Conservation (phyloP, 2,888 invertebrate species). For the Brenthis ino region DNA sequence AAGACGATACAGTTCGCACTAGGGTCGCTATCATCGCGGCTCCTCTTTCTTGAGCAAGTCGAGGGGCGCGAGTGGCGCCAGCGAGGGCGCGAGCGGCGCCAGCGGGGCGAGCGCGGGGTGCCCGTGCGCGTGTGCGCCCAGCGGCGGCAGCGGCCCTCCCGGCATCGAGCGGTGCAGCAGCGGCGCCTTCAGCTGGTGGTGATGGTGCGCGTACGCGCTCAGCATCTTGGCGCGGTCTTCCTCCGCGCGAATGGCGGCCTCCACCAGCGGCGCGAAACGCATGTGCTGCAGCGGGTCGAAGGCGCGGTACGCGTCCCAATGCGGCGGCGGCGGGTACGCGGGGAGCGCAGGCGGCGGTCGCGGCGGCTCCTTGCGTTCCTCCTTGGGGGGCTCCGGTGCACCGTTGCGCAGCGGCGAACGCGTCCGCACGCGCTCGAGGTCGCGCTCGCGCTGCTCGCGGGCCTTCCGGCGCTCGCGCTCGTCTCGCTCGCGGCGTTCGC, state of each 20-base stretch:
- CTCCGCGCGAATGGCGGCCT: slow-evolving; percentile 89
- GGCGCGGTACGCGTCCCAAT: slow-evolving; percentile 87
- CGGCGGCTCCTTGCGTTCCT: slow-evolving; percentile 81
- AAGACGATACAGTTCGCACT: slow-evolving; percentile 64
- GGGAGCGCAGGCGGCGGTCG: slow-evolving; percentile 73
- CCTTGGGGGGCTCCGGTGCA: slow-evolving; percentile 68
- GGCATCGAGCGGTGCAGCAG: slow-evolving; percentile 72
- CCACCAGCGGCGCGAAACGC: slow-evolving; percentile 90
- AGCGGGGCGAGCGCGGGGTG: slow-evolving; percentile 70
- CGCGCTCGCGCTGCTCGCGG: slow-evolving; percentile 81
- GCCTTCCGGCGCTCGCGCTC: slow-evolving; percentile 83
- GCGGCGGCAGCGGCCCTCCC: slow-evolving; percentile 67
- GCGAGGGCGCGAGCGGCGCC: slow-evolving; percentile 55
- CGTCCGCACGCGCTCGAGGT: slow-evolving; percentile 84
- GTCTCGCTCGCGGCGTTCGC: slow-evolving; percentile 82
- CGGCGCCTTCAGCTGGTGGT: slow-evolving; percentile 79
- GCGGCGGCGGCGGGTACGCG: slow-evolving; percentile 82
- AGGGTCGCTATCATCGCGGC: slow-evolving; percentile 78
- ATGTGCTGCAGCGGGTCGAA: slow-evolving; percentile 87
- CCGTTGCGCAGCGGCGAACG: slow-evolving; percentile 91
- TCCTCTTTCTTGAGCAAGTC: slow-evolving; percentile 84
- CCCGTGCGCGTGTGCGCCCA: slow-evolving; percentile 53
- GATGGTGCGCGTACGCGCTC: slow-evolving; percentile 85
- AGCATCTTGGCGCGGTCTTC: slow-evolving; percentile 91
- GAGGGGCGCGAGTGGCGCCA: slow-evolving; percentile 72